These are phyloP conservation scores for Eremophila alpestris DNA, from an alignment of 2,797 vertebrate genomes.

Conservation along the genomic window DNA sequence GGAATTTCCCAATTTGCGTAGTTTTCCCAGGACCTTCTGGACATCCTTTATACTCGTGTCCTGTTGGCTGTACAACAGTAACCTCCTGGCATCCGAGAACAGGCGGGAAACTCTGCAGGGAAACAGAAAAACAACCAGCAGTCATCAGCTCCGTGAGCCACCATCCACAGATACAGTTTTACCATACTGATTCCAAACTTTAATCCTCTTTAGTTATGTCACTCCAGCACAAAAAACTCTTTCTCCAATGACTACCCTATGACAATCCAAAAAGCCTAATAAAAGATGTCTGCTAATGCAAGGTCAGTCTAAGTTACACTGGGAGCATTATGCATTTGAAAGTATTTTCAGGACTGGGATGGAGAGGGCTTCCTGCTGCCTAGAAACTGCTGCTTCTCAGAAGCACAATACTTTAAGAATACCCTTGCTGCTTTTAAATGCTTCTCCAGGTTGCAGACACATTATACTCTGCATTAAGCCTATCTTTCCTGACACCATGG, in stretches of 20 bases:
- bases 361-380: background rate
- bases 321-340: background rate
- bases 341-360: background rate
- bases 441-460: background rate
- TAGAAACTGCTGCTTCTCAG: background rate
- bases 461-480: background rate
- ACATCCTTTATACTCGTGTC: constrained; percentile 88
- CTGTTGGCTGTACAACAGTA: constrained; percentile 91
- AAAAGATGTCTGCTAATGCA: background rate
- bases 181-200: background rate
- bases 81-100: constrained; percentile 90
- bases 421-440: background rate
- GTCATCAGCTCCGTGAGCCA: background rate
- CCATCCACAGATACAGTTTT: background rate
- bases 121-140: background rate
- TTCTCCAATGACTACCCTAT: background rate
- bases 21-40: constrained; percentile 82
- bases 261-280: background rate
- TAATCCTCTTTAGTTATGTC: background rate
- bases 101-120: constrained; percentile 87
- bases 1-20: constrained; percentile 78
- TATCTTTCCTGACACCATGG: background rate
- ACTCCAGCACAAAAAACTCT: background rate
- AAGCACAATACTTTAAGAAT: background rate
- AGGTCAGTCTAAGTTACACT: background rate